A percentile compares a stretch with the other conserved stretches of the same genome.
These are phyloP conservation scores for Magallana ariakensis DNA, from an alignment of 1,140 invertebrate genomes.

Conservation along the genomic window DNA sequence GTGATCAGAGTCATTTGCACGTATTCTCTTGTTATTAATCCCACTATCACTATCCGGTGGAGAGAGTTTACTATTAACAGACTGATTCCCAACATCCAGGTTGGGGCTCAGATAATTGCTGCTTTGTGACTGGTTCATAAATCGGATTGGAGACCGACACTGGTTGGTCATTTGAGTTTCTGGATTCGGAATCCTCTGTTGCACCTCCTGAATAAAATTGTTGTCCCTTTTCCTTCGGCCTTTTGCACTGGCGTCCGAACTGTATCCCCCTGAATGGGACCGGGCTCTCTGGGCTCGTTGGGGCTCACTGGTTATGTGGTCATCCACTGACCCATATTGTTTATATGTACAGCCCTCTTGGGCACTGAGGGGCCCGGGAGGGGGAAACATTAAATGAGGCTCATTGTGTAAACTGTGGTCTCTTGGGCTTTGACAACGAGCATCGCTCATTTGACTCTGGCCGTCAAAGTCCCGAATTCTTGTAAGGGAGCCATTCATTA, in stretches of 20 bases:
- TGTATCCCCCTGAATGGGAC: conserved; percentile 62
- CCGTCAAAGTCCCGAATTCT: conserved; percentile 72
- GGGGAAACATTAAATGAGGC: conserved; percentile 29
- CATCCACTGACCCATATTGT: conserved; percentile 64
- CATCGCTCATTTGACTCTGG: conserved; percentile 68
- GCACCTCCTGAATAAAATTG: conserved; percentile 66
- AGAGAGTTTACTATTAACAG: conserved; percentile 38
- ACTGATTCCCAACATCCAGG: conserved; percentile 36
- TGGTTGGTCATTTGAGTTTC: background rate
- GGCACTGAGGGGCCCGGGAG: conserved; percentile 5
- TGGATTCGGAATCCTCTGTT: conserved; percentile 66
- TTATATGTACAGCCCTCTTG: conserved; percentile 60
- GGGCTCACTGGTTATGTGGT: conserved; percentile 52
- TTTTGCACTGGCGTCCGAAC: conserved; percentile 69
- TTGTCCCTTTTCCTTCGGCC: conserved; percentile 58
- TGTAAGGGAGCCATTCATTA: conserved; percentile 65
- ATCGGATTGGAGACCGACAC: background rate
- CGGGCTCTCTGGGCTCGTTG: conserved; percentile 52
- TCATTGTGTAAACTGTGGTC: background rate
- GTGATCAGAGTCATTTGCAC: conserved; percentile 72
- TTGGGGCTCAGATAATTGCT: conserved; percentile 7
- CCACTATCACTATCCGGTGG: conserved; percentile 72
- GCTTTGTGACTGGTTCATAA: conserved; percentile 31
- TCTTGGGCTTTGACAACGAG: conserved; percentile 41
- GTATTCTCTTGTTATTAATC: conserved; percentile 61